Evolutionary conservation across 2,113 vertebrate species (phyloP).

Genomic region (Suricata suricatta): DNA sequence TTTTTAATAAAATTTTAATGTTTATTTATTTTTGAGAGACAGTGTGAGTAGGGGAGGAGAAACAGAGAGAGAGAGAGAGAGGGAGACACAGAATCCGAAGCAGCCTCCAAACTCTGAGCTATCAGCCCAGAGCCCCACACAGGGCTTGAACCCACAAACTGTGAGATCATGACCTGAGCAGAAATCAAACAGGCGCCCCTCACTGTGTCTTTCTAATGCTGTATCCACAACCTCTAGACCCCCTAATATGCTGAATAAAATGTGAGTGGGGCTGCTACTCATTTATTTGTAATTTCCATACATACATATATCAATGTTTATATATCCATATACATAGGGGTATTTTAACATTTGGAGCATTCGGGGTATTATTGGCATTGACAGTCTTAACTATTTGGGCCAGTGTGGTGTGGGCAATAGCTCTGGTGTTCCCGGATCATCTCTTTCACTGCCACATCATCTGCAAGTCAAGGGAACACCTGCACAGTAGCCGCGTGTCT

Average conservation of each 20-base stretch:
- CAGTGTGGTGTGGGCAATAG: too few relatives aligned
- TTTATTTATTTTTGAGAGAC: too few relatives aligned
- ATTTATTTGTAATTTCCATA: neutral
- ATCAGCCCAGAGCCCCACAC: too few relatives aligned
- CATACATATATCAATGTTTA: neutral
- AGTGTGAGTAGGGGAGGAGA: too few relatives aligned
- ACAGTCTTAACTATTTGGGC: neutral
- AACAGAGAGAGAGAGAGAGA: too few relatives aligned
- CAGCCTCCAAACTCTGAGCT: too few relatives aligned
- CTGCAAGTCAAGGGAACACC: neutral
- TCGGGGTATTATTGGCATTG: too few relatives aligned
- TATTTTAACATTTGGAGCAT: neutral
- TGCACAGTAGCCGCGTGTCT: neutral
- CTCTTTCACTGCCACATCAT: neutral
- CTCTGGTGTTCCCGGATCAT: neutral
- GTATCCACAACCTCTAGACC: neutral
- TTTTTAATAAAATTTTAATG: too few relatives aligned
- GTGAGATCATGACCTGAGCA: too few relatives aligned
- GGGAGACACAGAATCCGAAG: too few relatives aligned
- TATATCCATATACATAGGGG: neutral
- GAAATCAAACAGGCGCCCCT: too few relatives aligned
- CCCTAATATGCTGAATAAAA: neutral
- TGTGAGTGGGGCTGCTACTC: neutral
- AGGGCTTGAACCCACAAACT: too few relatives aligned
- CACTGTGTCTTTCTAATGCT: neutral